Evolutionary conservation across 2,797 vertebrate genomes (phyloP).

Genomic region (Lutra lutra): DNA sequence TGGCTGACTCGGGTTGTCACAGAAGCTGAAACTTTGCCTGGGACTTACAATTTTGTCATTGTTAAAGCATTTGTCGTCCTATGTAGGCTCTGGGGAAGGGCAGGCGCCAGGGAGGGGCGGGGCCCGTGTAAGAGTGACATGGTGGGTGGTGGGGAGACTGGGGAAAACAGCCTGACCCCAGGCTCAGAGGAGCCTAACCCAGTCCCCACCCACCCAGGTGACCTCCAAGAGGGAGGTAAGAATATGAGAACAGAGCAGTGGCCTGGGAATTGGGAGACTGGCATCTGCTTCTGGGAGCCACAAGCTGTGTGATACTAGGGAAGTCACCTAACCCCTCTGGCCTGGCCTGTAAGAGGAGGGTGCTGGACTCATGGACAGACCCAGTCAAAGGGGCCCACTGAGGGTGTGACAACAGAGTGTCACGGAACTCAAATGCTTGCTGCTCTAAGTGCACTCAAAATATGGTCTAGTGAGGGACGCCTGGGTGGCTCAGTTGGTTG

Average conservation of each 20-base stretch:
- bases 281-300: neutral
- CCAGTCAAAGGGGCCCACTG: neutral
- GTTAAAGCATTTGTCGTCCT: constrained; percentile 6
- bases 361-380: neutral
- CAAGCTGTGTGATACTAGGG: neutral
- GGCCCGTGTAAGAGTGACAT: fast-evolving
- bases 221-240: neutral
- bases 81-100: neutral
- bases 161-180: neutral
- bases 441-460: neutral
- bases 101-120: neutral
- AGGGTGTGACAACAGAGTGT: neutral
- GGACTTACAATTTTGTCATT: neutral
- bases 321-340: neutral
- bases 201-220: neutral
- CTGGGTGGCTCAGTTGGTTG: too few species aligned
- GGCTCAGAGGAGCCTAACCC: neutral
- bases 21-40: neutral
- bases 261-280: neutral
- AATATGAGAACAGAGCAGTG: neutral
- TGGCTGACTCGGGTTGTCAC: constrained; percentile 9
- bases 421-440: neutral
- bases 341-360: neutral
- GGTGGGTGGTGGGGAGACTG: neutral
- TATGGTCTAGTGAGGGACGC: neutral